Base-by-base conservation (phyloP, 2,888 invertebrate species). In the Hydraecia micacea region DNA sequence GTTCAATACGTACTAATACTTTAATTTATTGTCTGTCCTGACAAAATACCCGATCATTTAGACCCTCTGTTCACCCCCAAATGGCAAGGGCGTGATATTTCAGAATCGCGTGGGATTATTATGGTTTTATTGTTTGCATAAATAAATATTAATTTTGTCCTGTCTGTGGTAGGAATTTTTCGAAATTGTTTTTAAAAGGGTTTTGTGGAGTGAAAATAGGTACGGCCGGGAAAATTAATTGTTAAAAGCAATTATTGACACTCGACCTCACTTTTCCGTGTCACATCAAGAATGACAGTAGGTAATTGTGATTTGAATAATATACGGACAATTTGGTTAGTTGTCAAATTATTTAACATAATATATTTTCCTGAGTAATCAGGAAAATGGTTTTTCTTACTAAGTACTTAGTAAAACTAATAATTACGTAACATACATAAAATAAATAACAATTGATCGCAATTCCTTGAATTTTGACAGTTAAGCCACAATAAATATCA, bases 21-120 rank as follows among this genome's bases (percentile, higher is more conserved):
- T 82, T 95, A 92, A 96, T 96, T 95, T 95, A 96, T 96, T 90
- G 90, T 92, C 90, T 92, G 90, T 89, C 91, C 91, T 93, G 93
- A 93, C 94, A 89, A 81, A 92, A 93, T 93, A 93, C 90, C 91
- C 90, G 88, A 89, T 87, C 87, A 80, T 91, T 91, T 90, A 85
- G 88, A 86, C 90, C 92, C 91, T 86, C 86, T 84, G 76, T 80
- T 83, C 79, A 66, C 70, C 75, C 67, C 52, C 83, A 91, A 93
- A 94, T 93, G 89, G 90, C 82, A 87, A 88, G 93, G 95, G 96
- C 95, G 96, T 96, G 96, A 95, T 93, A 88, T 83, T 88, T 89
- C 91, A 87, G 89, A 93, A 94, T 91, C 77, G 83, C 73, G 78
- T 79, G 86, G 93, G 94, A 95, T 96, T 95, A 95, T 91, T 80